Base-by-base conservation (phyloP, 1,140 invertebrate genomes). In the Aethina tumida region DNA sequence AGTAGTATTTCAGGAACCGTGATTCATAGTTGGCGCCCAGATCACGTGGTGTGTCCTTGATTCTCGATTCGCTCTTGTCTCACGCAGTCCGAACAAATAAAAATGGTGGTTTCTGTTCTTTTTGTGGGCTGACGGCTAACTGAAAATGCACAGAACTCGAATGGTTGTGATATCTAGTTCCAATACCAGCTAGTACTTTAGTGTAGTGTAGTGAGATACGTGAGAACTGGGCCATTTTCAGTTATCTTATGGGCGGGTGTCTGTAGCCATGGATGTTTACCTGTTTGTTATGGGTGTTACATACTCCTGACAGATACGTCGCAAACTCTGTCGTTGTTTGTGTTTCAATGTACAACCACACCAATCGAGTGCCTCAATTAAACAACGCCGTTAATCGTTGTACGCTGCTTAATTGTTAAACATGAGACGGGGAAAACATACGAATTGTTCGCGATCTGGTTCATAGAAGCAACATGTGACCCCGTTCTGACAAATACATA, bases 391-490 rank as follows among this genome's bases (percentile, higher is more conserved):
- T 24, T 31, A 37, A 43, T 38, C 25, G n/a, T 27, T 25, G 43
- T 13, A n/a, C 27, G 19, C 19, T 24, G 29, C 40, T 29, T 8
- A 50, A 44, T 35, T 30, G 28, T 50, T 39, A 10, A 10, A 26
- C 19, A n/a, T n/a, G n/a, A n/a, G n/a, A n/a, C 18, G 18, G 26
- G 14, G 18, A 5, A 16, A 19, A 33, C 12, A 10, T 5, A 25
- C 10, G 25, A 35, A 32, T 29, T 35, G 5, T 35, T 40, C 15
- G 29, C 19, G 15, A 15, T 28, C 30, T 39, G 21, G 27, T 21
- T 14, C 15, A 26, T 38, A 44, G 37, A 64, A 64, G 67, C 68
- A 69, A 67, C 68, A 70, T 71, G 68, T 71, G 69, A 71, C 68
- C 69, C 67, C 64, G 65, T 67, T 72, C 62, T 65, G 60, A 66